A percentile compares a stretch with the other conserved stretches of the same genome.
These are phyloP conservation scores for Pachyuromys duprasi DNA, from an alignment of 2,797 vertebrate species.

Conservation along the genomic window DNA sequence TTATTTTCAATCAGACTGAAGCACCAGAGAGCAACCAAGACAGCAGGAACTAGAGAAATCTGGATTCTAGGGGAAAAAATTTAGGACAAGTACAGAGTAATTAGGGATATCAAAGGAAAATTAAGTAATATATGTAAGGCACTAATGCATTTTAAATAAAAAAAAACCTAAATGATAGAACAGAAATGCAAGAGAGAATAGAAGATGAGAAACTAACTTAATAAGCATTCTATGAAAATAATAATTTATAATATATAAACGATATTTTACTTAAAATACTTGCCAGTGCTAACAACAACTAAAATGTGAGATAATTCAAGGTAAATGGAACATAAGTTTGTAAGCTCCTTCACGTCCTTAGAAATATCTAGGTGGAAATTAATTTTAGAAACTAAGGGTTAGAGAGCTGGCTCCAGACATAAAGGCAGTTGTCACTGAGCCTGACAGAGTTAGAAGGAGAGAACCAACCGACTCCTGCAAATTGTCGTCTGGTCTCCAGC, in stretches of 20 bases:
- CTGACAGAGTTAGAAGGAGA: background rate
- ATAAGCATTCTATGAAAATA: background rate
- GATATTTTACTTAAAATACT: background rate
- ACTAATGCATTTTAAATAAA: background rate
- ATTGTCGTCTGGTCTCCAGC: background rate
- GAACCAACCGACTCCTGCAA: background rate
- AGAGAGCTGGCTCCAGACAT: background rate
- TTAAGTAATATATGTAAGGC: background rate
- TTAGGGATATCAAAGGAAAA: background rate
- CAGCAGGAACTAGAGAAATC: background rate
- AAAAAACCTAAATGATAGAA: background rate
- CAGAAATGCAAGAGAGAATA: background rate
- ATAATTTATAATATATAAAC: background rate
- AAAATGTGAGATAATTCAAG: background rate
- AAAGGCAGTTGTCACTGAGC: background rate
- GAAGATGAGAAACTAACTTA: background rate
- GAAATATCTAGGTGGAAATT: background rate
- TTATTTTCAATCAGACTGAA: background rate
- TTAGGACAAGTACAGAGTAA: background rate
- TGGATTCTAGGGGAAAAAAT: background rate
- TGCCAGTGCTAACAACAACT: background rate
- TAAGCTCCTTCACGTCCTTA: background rate
- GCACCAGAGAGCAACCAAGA: background rate
- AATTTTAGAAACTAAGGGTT: background rate
- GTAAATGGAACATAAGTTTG: background rate